Base-by-base conservation (phyloP, 2,797 vertebrate species). In the Xiphorhynchus erythropygius region DNA sequence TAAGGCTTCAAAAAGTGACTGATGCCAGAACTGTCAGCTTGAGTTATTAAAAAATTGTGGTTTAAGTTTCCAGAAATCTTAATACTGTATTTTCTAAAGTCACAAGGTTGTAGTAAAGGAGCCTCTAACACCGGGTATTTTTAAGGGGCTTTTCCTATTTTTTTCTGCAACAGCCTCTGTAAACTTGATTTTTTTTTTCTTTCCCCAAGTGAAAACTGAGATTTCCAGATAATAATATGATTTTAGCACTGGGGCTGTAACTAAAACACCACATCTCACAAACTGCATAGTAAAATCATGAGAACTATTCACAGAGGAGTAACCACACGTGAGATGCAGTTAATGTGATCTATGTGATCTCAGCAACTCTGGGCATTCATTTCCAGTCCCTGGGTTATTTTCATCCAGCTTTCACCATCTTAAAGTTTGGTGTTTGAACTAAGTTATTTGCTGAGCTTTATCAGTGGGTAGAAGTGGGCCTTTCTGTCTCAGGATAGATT, bases 201-300 rank as follows among this genome's bases (percentile, higher is more conserved):
- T 46, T 63, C 32, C 15, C 77, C 37, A 53, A 64, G 25, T 62
- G 60, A 90, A 93, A 91, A 68, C n/a, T 62, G 89, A 91, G 60
- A 86, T 88, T 90, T 91, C 42, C 82, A 88, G 81, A 93, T 87
- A 92, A 81, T 81, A 81, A 37, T 79, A 70, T 16, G 10, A 83
- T 87, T 74, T 95, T 83, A 85, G 30, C 87, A 30, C 41, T 81
- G 69, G 33, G 47, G 5, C 69, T 71, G 32, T 94, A 88, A 86
- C 85, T 71, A 59, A 75, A 93, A 88, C 57, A 94, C 86, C 76
- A 46, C 55, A 47, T 94, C 76, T 96, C 73, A 57, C 64, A 91
- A 87, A 87, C 13, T 69, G 33, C 14, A 0, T 81, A 59, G 62
- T 91, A 77, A 93, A 93, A 81, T 50, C 27, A 69, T n/a, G n/a